Conservation (phyloP, 2,797 vertebrate species). For the Poeciliopsis paucimaculata region DNA sequence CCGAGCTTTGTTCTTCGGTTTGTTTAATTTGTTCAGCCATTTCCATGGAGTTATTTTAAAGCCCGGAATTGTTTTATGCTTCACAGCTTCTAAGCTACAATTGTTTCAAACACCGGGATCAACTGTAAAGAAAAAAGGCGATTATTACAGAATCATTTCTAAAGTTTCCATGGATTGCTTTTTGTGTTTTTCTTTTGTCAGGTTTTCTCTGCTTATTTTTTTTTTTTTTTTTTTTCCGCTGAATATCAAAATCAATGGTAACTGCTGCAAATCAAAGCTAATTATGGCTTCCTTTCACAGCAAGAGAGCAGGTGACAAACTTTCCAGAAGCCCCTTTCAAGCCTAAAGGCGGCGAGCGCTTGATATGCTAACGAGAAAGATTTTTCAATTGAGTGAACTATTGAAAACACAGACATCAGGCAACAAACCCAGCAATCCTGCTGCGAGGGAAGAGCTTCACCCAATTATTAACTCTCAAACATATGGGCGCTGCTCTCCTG, state of each 20-base stretch:
- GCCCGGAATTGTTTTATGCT: neutral
- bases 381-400: neutral
- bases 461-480: neutral
- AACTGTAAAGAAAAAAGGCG: neutral
- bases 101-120: slow-evolving; percentile 16
- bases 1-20: neutral
- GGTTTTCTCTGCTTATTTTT: neutral
- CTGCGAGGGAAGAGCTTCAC: neutral
- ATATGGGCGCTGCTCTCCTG: neutral
- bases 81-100: slow-evolving; percentile 12
- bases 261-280: slow-evolving; percentile 27
- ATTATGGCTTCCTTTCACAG: slow-evolving; percentile 11
- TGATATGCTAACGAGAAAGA: slow-evolving; percentile 11
- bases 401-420: slow-evolving; percentile 9
- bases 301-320: slow-evolving; percentile 14
- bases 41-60: neutral
- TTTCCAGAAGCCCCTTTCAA: slow-evolving; percentile 11
- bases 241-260: slow-evolving; percentile 13
- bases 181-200: slow-evolving; percentile 13
- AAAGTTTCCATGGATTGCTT: slow-evolving; percentile 17
- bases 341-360: slow-evolving; percentile 2
- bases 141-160: slow-evolving; percentile 13
- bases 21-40: neutral
- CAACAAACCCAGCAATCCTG: neutral
- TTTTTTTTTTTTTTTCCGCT: neutral